These are phyloP conservation scores for Platysternon megacephalum DNA, from an alignment of 2,113 vertebrate species.

Conservation along the genomic window DNA sequence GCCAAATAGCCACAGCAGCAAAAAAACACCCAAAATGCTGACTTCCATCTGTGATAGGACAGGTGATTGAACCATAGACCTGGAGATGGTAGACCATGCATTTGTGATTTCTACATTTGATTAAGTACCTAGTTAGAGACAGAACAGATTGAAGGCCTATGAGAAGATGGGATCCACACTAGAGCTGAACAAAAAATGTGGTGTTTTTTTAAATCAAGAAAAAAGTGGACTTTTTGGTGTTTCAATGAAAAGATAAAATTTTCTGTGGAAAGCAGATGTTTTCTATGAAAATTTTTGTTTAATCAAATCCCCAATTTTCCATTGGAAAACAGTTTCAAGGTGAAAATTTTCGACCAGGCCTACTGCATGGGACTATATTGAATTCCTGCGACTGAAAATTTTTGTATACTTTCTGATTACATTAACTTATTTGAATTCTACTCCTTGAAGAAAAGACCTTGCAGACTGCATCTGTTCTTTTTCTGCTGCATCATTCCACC, in stretches of 20 bases:
- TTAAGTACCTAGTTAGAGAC: background rate
- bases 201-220: background rate
- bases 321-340: background rate
- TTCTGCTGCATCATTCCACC: background rate
- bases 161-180: background rate
- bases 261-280: background rate
- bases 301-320: background rate
- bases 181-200: background rate
- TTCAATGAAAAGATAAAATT: background rate
- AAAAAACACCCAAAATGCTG: too few species aligned
- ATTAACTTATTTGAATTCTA: conserved; percentile 8
- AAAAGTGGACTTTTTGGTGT: background rate
- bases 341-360: background rate
- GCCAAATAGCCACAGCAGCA: too few species aligned
- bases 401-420: conserved; percentile 31
- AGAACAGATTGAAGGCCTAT: background rate
- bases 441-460: background rate
- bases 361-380: background rate
- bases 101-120: background rate
- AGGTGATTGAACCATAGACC: too few species aligned
- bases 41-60: too few species aligned
- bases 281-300: background rate
- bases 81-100: background rate
- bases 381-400: background rate
- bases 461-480: background rate